Conservation (phyloP, 2,113 vertebrate genomes). For the Tachycineta bicolor region DNA sequence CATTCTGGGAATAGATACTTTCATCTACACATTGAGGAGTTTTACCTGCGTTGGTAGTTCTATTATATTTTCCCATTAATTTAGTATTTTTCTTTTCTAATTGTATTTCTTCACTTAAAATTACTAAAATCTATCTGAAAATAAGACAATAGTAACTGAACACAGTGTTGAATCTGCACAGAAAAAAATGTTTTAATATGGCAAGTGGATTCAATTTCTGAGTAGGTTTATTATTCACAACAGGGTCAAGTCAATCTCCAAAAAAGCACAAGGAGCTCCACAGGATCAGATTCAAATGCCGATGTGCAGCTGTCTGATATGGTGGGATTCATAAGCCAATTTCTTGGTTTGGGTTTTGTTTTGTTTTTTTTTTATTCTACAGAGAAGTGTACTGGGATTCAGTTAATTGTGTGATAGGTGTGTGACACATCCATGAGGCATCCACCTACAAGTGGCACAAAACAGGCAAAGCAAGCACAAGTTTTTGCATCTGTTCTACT, state of each 20-base stretch:
- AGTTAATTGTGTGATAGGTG: rapidly evolving
- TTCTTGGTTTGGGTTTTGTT: not conserved
- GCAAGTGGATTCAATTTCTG: not conserved
- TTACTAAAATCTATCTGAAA: not conserved
- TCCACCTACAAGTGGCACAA: not conserved
- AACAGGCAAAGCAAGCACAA: not conserved
- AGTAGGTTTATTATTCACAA: not conserved
- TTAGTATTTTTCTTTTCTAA: not conserved
- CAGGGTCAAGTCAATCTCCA: not conserved
- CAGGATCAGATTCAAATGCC: not conserved
- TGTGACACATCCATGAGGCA: not conserved
- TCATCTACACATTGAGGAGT: not conserved
- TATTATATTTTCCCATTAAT: not conserved
- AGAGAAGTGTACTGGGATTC: not conserved
- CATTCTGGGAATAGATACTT: not conserved
- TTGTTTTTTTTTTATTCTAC: not conserved
- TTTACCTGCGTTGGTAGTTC: not conserved
- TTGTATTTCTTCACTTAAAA: not conserved
- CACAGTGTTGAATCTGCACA: not conserved
- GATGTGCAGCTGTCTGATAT: rapidly evolving
- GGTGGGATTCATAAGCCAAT: not conserved
- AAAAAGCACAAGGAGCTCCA: not conserved
- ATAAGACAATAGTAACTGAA: not conserved
- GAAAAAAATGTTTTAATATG: not conserved
- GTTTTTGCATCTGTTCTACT: not conserved